phyloP scores from a whole-genome alignment of 2,888 invertebrate genomes.

The Meteorus cinctellus region DNA sequence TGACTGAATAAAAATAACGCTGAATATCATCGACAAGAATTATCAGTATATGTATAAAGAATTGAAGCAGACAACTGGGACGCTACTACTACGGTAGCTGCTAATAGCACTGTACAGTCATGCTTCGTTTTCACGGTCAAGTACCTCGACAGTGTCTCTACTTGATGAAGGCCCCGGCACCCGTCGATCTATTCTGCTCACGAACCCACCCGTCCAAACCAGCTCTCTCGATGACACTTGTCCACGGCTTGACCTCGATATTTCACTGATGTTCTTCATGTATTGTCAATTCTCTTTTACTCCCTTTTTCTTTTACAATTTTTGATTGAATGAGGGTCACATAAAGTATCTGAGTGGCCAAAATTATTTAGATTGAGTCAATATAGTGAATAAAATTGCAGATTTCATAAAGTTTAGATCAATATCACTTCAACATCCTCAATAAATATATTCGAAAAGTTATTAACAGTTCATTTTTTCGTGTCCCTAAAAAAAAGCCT shows the following conservation, averaged over 20 bases:
- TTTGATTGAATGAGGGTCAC: neutral
- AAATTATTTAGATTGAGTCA: neutral
- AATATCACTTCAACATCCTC: neutral
- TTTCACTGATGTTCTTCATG: slow-evolving; percentile 22
- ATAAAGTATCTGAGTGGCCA: neutral
- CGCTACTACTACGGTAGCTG: slow-evolving; percentile 26
- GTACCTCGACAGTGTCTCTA: slow-evolving; percentile 59
- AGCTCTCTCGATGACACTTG: slow-evolving; percentile 48
- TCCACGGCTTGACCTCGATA: slow-evolving; percentile 44
- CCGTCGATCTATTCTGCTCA: slow-evolving; percentile 53
- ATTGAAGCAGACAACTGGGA: slow-evolving; percentile 5
- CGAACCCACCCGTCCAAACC: slow-evolving; percentile 33
- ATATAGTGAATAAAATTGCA: neutral
- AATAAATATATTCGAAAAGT: too few species aligned
- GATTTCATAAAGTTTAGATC: neutral
- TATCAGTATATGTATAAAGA: neutral
- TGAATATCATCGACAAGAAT: neutral
- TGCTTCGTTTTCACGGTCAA: slow-evolving; percentile 69
- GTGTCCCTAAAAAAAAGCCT: neutral
- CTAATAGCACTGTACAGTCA: slow-evolving; percentile 42
- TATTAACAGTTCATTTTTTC: neutral
- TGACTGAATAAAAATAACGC: neutral
- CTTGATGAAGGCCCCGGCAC: slow-evolving; percentile 41
- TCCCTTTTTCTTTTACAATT: neutral
- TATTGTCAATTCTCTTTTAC: slow-evolving; percentile 13